These are phyloP conservation scores for Neomorphus geoffroyi DNA, from an alignment of 2,797 vertebrate genomes.

Conservation along the genomic window DNA sequence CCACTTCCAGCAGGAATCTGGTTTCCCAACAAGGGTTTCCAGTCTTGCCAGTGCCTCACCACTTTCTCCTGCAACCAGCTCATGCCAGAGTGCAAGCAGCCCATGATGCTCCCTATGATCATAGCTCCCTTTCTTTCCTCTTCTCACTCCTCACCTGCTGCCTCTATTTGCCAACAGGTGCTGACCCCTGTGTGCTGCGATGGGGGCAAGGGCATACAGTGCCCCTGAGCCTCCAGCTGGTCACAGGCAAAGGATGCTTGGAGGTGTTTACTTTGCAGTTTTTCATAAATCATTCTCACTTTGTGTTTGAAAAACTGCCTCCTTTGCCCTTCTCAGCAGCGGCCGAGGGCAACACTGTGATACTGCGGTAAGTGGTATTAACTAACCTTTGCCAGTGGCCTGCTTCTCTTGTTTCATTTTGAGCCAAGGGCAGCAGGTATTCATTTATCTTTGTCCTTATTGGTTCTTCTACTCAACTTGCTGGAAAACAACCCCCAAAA, in stretches of 20 bases:
- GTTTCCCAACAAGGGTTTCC: background rate
- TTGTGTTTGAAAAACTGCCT: background rate
- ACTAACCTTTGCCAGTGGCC: constrained; percentile 52
- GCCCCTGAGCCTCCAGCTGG: accelerated
- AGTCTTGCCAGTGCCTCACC: background rate
- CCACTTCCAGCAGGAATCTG: background rate
- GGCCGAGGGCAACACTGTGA: accelerated
- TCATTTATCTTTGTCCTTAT: constrained; percentile 43
- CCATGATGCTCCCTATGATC: background rate
- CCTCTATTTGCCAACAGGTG: accelerated
- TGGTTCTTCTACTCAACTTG: constrained; percentile 47
- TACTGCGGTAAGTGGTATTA: background rate
- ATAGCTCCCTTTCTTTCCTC: background rate
- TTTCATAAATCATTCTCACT: background rate
- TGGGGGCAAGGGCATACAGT: background rate
- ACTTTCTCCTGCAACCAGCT: background rate
- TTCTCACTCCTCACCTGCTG: background rate
- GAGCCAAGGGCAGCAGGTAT: constrained; percentile 44
- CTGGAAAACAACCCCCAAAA: constrained; percentile 59
- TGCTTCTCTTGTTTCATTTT: constrained; percentile 59
- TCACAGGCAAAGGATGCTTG: background rate
- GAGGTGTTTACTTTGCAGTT: background rate
- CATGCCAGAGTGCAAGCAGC: accelerated
- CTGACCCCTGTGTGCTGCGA: background rate
- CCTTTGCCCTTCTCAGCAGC: background rate